Evolutionary conservation across 1,140 invertebrate species (phyloP).

Genomic region (Drosophila malerkotliana): DNA sequence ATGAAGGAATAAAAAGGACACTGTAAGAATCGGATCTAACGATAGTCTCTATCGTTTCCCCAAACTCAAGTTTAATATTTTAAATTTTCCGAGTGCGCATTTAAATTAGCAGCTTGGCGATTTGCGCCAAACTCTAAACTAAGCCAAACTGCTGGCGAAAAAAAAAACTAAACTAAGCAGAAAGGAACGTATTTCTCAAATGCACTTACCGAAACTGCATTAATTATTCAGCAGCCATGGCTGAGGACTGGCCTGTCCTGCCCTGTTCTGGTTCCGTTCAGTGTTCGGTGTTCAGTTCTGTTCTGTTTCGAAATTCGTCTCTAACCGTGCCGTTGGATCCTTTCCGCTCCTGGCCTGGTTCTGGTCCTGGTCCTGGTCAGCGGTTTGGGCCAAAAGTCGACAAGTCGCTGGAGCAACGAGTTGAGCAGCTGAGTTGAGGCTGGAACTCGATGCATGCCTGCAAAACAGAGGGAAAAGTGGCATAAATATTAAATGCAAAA

Average conservation of each 20-base stretch:
- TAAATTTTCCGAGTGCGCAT: constrained; percentile 19
- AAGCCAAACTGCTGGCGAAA: constrained; percentile 27
- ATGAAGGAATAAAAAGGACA: neutral
- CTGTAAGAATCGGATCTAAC: neutral
- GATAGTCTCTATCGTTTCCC: neutral
- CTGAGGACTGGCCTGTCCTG: constrained; percentile 48
- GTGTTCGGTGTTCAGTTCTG: constrained; percentile 13
- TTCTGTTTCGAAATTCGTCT: constrained; percentile 20
- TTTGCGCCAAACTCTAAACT: constrained; percentile 38
- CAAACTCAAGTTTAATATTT: no score
- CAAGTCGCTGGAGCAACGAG: constrained; percentile 63
- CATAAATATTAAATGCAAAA: constrained; percentile 82
- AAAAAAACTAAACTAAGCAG: constrained; percentile 6
- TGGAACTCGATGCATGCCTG: constrained; percentile 63
- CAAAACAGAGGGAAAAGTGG: constrained; percentile 49
- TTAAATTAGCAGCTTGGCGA: constrained; percentile 64
- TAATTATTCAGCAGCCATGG: constrained; percentile 76
- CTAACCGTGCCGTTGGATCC: constrained; percentile 1
- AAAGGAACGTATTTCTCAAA: constrained; percentile 62
- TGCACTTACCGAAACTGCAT: constrained; percentile 81
- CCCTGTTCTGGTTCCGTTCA: neutral
- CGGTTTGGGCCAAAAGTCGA: constrained; percentile 72
- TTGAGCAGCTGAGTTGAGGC: constrained; percentile 68
- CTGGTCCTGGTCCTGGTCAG: constrained; percentile 51
- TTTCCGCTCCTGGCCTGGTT: constrained; percentile 23